Evolutionary conservation across 2,113 vertebrate genomes (phyloP).

Genomic region (Micronycteris hirsuta): DNA sequence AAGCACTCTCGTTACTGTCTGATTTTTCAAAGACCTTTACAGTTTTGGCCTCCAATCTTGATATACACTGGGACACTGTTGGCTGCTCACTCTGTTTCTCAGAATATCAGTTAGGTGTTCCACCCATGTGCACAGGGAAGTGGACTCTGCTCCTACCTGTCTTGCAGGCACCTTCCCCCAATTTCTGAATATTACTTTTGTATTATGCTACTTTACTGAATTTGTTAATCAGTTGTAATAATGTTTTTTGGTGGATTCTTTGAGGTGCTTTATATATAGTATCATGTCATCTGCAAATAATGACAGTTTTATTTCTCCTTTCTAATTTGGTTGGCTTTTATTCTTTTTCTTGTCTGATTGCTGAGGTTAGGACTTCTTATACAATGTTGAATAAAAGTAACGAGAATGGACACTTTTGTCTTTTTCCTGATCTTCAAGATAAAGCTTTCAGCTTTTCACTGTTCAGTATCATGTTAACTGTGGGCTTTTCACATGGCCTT

Average conservation of each 20-base stretch:
- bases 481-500: background rate
- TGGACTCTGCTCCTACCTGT: too few relatives aligned
- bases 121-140: too few relatives aligned
- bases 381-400: background rate
- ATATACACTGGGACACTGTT: too few relatives aligned
- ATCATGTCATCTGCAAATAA: background rate
- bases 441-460: background rate
- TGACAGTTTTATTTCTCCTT: background rate
- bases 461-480: background rate
- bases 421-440: background rate
- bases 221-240: background rate
- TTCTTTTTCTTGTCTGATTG: background rate
- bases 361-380: background rate
- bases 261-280: background rate
- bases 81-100: too few relatives aligned
- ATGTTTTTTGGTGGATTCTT: background rate
- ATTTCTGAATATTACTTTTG: background rate
- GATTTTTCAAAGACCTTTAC: too few relatives aligned
- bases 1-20: too few relatives aligned
- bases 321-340: background rate
- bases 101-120: too few relatives aligned
- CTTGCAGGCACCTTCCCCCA: too few relatives aligned
- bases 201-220: background rate
- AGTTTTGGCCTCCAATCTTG: too few relatives aligned
- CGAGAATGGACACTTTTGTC: background rate